These are phyloP conservation scores for Zaprionus camerounensis DNA, from an alignment of 1,140 invertebrate genomes.

Conservation along the genomic window DNA sequence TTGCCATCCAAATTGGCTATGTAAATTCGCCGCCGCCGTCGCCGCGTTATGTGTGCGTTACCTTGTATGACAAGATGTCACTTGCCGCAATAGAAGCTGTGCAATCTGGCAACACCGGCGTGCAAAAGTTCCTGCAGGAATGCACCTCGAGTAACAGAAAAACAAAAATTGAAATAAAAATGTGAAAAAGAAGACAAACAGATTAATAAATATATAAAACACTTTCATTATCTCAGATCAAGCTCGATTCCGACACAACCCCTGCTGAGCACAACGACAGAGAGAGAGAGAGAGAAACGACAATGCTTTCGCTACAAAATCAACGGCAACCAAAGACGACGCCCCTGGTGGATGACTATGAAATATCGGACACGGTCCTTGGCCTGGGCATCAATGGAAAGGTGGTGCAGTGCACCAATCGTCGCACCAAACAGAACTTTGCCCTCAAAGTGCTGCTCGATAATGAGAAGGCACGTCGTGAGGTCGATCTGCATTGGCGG, in stretches of 20 bases:
- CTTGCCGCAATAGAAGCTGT: slow-evolving; percentile 1
- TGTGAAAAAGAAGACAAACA: neutral
- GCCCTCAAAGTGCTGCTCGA: slow-evolving; percentile 97
- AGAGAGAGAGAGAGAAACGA: slow-evolving; percentile 6
- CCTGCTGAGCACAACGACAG: slow-evolving; percentile 2
- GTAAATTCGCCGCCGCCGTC: neutral
- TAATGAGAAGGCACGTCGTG: slow-evolving; percentile 94
- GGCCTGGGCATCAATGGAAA: slow-evolving; percentile 99
- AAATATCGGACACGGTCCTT: slow-evolving; percentile 96
- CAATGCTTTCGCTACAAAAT: slow-evolving; percentile 74
- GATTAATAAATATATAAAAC: neutral
- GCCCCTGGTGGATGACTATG: slow-evolving; percentile 95
- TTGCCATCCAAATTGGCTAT: slow-evolving; percentile 15
- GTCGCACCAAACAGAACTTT: slow-evolving; percentile 90
- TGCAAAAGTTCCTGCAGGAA: neutral
- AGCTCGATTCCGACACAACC: neutral
- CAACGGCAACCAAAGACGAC: slow-evolving; percentile 88
- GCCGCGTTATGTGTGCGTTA: neutral
- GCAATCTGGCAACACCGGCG: slow-evolving; percentile 10
- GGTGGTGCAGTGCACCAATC: slow-evolving; percentile 91
- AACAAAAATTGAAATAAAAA: neutral
- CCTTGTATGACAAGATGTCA: slow-evolving; percentile 15
- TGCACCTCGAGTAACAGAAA: neutral
- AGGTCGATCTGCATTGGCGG: slow-evolving; percentile 98
- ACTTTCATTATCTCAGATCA: neutral